These are phyloP conservation scores for Trissonchulus latispiculum DNA, from an alignment of 2,888 invertebrate genomes.

Conservation along the genomic window DNA sequence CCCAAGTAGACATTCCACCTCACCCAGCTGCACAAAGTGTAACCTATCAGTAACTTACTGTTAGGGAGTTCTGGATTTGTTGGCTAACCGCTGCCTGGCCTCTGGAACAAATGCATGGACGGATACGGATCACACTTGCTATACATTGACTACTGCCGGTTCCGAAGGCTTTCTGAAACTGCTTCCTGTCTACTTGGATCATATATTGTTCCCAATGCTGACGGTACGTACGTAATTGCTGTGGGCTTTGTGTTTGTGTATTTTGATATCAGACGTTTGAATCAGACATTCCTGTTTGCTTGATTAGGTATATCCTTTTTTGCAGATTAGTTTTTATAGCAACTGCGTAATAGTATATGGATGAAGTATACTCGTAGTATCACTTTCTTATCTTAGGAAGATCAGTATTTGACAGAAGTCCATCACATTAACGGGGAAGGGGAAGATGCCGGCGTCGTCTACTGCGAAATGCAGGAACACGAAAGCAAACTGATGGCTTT, in stretches of 20 bases:
- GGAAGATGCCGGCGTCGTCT: slow-evolving; percentile 84
- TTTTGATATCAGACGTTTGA: not conserved
- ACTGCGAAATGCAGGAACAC: slow-evolving; percentile 81
- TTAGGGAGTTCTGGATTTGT: slow-evolving; percentile 66
- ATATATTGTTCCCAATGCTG: slow-evolving; percentile 71
- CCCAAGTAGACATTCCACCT: too few species aligned
- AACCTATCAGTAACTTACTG: too few species aligned
- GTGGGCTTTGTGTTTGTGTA: not conserved
- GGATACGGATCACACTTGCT: slow-evolving; percentile 71
- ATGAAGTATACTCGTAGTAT: too few species aligned
- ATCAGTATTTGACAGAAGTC: slow-evolving; percentile 75
- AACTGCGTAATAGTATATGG: too few species aligned
- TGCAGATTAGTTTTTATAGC: too few species aligned
- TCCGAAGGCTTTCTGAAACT: slow-evolving; percentile 73
- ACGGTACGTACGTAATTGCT: slow-evolving; percentile 49
- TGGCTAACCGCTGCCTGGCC: slow-evolving; percentile 77
- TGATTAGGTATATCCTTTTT: not conserved
- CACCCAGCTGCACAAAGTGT: too few species aligned
- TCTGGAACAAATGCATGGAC: slow-evolving; percentile 88
- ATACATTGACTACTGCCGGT: slow-evolving; percentile 75
- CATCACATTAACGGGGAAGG: slow-evolving; percentile 80
- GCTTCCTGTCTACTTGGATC: slow-evolving; percentile 81
- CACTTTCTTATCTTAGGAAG: slow-evolving; percentile 54
- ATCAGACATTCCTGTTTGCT: not conserved
- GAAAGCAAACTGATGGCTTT: slow-evolving; percentile 69